A percentile compares a stretch with the other conserved stretches of the same genome.
These are phyloP conservation scores for Syngnathus acus DNA, from an alignment of 2,797 vertebrate genomes.

Conservation along the genomic window DNA sequence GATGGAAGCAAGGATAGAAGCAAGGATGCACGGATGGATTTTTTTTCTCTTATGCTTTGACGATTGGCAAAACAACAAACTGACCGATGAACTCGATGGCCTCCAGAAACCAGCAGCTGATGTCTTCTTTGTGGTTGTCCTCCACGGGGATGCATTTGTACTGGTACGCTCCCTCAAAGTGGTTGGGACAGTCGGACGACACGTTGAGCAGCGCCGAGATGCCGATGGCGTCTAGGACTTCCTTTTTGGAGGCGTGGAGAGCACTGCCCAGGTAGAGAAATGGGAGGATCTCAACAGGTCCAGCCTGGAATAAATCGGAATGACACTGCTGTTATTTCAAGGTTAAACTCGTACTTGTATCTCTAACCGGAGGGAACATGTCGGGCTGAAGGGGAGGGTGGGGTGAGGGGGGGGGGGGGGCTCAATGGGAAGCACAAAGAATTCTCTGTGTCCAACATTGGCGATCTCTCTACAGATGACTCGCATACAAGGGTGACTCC, in stretches of 20 bases:
- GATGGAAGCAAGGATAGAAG: too few relatives aligned
- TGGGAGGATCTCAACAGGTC: slow-evolving; percentile 77
- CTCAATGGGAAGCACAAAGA: background rate
- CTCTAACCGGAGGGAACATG: background rate
- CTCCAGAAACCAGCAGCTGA: slow-evolving; percentile 80
- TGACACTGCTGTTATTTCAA: background rate
- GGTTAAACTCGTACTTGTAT: background rate
- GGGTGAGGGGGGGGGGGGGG: too few relatives aligned
- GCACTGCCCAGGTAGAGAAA: slow-evolving; percentile 79
- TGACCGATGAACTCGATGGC: slow-evolving; percentile 79
- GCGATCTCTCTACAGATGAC: background rate
- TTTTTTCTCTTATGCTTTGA: background rate
- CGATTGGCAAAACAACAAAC: slow-evolving; percentile 11
- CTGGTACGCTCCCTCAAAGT: slow-evolving; percentile 75
- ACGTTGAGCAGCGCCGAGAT: slow-evolving; percentile 78
- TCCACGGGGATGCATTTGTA: slow-evolving; percentile 82
- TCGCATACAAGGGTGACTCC: background rate
- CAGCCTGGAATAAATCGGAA: slow-evolving; percentile 48
- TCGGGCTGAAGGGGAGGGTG: too few relatives aligned
- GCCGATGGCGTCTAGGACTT: slow-evolving; percentile 71
- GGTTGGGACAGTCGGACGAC: slow-evolving; percentile 77
- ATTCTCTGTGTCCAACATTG: background rate
- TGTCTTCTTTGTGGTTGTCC: slow-evolving; percentile 81
- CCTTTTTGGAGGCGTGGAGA: slow-evolving; percentile 75
- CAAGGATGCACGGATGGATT: too few relatives aligned